Evolutionary conservation across 2,113 vertebrate species (phyloP), one percentile per base, ranked within the genome.

Genomic region (Columbina picui): DNA sequence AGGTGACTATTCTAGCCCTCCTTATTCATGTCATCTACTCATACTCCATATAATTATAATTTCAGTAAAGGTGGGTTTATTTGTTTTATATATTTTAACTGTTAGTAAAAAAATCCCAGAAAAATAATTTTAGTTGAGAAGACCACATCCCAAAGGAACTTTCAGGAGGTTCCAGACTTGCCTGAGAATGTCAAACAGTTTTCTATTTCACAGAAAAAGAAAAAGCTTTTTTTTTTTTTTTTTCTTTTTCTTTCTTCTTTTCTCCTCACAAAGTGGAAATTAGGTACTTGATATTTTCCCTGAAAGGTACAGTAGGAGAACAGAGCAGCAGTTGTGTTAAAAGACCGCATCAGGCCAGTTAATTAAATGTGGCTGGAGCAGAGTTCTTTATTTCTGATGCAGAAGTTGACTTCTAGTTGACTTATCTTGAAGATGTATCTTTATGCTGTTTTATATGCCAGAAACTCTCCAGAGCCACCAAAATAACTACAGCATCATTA

Each of bases 351-450:
- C 81, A 93, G 73, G 43, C 34, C 32, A 69, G 17, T 3, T 83
- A 94, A 94, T 90, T 91, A 92, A 90, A 88, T 65, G 67, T 87
- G 59, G 50, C 53, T 87, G 69, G 89, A 93, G 73, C 73, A 89
- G 60, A 47, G 21, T 21, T 82, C 38, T 91, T 29, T 83, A 64
- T 95, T 93, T 76, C 68, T 92, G 38, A 41, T 60, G 53, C 23
- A 56, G 52, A 84, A 92, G 69, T 49, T 92, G 73, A 57, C 65
- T 92, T 84, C 73, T 56, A 55, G 49, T 73, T 90, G 87, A 36
- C 71, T 89, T 90, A 7, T 45, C 55, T 57, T 78, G 47, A 82
- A 84, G 80, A 43, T 49, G 27, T 67, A 6, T 43, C 47, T 68
- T 10, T 25, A 32, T 56, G 32, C 17, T 38, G 87, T 87, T 86